phyloP scores from a whole-genome alignment of 2,113 vertebrate species.

The Leptodactylus fuscus region DNA sequence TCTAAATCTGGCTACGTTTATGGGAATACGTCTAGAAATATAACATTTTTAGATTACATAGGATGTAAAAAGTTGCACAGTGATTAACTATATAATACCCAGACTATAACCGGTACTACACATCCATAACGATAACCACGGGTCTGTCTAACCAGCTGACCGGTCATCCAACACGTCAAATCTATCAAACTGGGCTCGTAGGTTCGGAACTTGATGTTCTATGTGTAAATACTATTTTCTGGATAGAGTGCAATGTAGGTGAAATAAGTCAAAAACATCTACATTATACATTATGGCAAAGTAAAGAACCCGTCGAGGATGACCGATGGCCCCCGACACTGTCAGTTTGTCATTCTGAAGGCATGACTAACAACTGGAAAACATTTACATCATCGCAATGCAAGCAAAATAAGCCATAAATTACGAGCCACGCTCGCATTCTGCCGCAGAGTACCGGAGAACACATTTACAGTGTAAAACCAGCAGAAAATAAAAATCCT shows the following conservation, averaged over 20 bases:
- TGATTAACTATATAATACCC: neutral
- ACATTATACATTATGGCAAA: neutral
- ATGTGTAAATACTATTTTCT: neutral
- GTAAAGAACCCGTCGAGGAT: neutral
- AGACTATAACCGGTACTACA: no score
- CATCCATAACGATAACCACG: neutral
- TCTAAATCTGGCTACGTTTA: no score
- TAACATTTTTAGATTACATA: no score
- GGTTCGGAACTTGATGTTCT: neutral
- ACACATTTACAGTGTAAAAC: conserved; percentile 31
- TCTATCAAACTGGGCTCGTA: neutral
- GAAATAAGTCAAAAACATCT: conserved; percentile 1
- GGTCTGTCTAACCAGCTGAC: neutral
- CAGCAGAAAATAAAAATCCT: conserved; percentile 31
- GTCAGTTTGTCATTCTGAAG: conserved; percentile 1
- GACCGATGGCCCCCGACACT: neutral
- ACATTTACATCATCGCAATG: neutral
- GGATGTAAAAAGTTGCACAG: no score
- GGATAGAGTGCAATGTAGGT: neutral
- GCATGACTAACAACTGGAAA: conserved; percentile 29
- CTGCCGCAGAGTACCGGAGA: neutral
- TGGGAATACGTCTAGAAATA: no score
- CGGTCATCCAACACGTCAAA: neutral
- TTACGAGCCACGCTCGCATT: neutral
- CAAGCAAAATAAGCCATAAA: conserved; percentile 20